phyloP scores from a whole-genome alignment of 2,113 vertebrate genomes.

The Oceanodroma tethys region DNA sequence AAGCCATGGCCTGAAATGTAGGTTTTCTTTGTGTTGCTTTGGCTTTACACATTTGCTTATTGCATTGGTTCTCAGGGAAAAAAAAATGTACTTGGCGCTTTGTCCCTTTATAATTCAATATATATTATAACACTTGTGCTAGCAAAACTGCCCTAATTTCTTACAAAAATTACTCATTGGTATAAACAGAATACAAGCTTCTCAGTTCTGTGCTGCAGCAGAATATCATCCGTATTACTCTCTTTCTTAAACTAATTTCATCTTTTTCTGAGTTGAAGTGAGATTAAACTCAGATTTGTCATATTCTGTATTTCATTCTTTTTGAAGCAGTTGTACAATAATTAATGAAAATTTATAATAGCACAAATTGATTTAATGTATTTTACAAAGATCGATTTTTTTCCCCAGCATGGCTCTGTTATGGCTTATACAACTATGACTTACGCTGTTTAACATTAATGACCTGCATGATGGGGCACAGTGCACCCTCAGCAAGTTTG shows the following conservation, averaged over 20 bases:
- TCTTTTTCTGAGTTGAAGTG: not conserved
- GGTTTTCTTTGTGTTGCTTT: not conserved
- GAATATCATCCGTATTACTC: not conserved
- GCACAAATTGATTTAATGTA: not conserved
- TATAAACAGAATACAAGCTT: not conserved
- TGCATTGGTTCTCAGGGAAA: not conserved
- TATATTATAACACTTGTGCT: not conserved
- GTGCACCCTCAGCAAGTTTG: not conserved
- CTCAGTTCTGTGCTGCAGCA: not conserved
- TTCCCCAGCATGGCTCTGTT: not conserved
- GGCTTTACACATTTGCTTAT: not conserved
- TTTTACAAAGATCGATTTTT: not conserved
- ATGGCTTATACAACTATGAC: not conserved
- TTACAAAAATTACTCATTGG: not conserved
- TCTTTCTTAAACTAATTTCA: rapidly evolving
- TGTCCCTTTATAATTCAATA: not conserved
- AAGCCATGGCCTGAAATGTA: not conserved
- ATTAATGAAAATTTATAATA: not conserved
- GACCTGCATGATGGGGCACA: not conserved
- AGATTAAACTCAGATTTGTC: not conserved
- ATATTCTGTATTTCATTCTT: not conserved
- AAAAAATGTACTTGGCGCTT: not conserved
- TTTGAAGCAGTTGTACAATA: not conserved
- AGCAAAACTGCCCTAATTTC: not conserved
- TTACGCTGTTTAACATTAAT: not conserved